Percentiles rank a stretch among this genome's conserved stretches.
phyloP scores from a whole-genome alignment of 2,888 invertebrate genomes.

The Cyrtodaria siliqua region DNA sequence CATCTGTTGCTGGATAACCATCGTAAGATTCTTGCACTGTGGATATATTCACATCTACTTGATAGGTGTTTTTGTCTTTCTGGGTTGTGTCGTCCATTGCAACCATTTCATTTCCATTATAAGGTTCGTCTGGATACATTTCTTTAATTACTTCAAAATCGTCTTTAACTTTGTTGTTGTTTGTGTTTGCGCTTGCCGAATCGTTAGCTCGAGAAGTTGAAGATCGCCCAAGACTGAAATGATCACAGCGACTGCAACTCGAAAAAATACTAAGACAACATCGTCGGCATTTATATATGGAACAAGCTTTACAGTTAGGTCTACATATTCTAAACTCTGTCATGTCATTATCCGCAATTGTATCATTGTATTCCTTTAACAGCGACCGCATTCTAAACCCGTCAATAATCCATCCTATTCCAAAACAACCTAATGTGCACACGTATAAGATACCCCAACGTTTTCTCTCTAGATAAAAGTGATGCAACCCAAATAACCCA shows the following conservation, averaged over 20 bases:
- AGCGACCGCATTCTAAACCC: conserved; percentile 46
- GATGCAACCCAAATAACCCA: conserved; percentile 64
- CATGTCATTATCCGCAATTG: conserved; percentile 47
- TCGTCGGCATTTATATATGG: conserved; percentile 41
- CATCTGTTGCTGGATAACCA: conserved; percentile 11
- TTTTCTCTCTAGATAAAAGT: conserved; percentile 61
- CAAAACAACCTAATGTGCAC: conserved; percentile 59
- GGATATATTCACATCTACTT: conserved; percentile 16
- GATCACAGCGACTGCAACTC: conserved; percentile 29
- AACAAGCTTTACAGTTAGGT: conserved; percentile 47
- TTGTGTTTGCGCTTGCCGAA: conserved; percentile 7
- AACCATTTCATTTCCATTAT: background rate
- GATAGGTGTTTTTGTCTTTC: conserved; percentile 1
- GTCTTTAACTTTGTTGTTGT: conserved; percentile 32
- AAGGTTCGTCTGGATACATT: conserved; percentile 58
- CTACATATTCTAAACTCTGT: conserved; percentile 52
- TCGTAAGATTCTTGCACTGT: conserved; percentile 34
- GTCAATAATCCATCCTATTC: conserved; percentile 64
- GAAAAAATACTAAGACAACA: conserved; percentile 40
- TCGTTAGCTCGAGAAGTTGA: conserved; percentile 3
- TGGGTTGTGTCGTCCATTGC: no score
- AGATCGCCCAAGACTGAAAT: conserved; percentile 46
- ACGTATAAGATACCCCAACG: conserved; percentile 64
- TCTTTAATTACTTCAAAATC: conserved; percentile 63
- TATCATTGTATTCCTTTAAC: conserved; percentile 53